phyloP scores from a whole-genome alignment of 2,113 vertebrate species.

The Upupa epops region DNA sequence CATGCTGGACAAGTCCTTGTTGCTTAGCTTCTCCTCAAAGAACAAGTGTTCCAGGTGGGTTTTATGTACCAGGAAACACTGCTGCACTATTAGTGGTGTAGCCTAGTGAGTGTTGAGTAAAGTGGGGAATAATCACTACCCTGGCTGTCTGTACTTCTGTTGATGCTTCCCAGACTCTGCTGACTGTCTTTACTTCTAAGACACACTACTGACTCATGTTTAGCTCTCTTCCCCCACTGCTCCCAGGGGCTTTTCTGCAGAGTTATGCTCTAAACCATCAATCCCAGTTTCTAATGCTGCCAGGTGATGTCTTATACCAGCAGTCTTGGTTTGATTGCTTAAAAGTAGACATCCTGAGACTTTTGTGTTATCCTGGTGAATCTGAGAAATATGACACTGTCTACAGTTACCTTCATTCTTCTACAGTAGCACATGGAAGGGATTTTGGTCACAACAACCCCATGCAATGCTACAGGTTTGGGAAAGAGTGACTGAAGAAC shows the following conservation, averaged over 20 bases:
- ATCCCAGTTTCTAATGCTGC: not conserved
- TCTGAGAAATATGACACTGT: not conserved
- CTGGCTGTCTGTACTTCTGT: not conserved
- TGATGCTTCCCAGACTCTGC: not conserved
- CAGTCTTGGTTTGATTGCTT: not conserved
- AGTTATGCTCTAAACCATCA: not conserved
- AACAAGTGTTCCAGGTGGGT: not conserved
- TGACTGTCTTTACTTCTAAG: not conserved
- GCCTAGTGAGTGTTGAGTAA: not conserved
- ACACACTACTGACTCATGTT: not conserved
- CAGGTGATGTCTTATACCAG: not conserved
- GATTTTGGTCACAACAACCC: no score
- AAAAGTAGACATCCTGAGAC: not conserved
- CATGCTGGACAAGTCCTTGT: not conserved
- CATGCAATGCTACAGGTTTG: no score
- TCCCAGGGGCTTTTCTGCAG: not conserved
- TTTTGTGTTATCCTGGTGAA: not conserved
- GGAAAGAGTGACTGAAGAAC: no score
- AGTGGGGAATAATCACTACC: not conserved
- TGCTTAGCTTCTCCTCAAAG: not conserved
- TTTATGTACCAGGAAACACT: no score
- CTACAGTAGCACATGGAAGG: not conserved
- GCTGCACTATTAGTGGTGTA: not conserved
- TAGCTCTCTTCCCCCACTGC: not conserved
- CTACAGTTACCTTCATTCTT: not conserved